A percentile compares a stretch with the other conserved stretches of the same genome.
phyloP scores from a whole-genome alignment of 1,140 invertebrate species.

The Papilio aristodemus region DNA sequence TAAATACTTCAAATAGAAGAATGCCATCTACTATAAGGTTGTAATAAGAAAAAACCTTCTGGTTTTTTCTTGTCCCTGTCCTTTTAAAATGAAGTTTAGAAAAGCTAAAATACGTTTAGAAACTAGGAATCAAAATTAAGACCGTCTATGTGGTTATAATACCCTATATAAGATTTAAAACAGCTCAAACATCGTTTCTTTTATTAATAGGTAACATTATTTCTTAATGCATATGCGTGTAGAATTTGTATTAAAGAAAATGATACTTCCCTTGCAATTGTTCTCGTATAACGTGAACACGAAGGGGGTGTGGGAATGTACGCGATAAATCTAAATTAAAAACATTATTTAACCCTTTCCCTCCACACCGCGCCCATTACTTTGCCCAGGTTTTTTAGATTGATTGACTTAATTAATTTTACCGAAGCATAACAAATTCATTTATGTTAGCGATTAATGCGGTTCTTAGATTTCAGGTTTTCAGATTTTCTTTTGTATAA shows the following conservation, averaged over 20 bases:
- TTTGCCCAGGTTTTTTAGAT: conserved; percentile 26
- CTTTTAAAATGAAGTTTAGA: too few species aligned
- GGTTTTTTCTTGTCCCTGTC: too few species aligned
- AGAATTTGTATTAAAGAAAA: conserved; percentile 36
- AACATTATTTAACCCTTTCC: conserved; percentile 60
- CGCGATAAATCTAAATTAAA: conserved; percentile 69
- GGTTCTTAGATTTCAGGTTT: too few species aligned
- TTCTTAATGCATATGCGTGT: neutral
- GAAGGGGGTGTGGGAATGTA: conserved; percentile 47
- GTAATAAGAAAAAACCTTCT: too few species aligned
- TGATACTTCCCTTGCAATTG: conserved; percentile 39
- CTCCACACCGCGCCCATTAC: conserved; percentile 32
- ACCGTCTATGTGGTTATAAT: too few species aligned
- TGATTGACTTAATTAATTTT: conserved; percentile 22
- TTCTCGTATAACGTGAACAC: conserved; percentile 47
- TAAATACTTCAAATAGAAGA: too few species aligned
- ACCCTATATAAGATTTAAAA: too few species aligned
- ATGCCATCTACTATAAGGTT: too few species aligned
- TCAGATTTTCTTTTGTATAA: neutral
- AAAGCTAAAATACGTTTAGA: too few species aligned
- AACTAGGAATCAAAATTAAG: too few species aligned
- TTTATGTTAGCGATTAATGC: neutral
- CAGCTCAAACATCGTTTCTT: neutral
- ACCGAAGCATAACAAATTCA: conserved; percentile 7
- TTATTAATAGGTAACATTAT: conserved; percentile 3